Evolutionary conservation across 92 coral and sea anemone species (phyloP), one percentile per base, ranked within the genome.

Genomic region (Porites rus): DNA sequence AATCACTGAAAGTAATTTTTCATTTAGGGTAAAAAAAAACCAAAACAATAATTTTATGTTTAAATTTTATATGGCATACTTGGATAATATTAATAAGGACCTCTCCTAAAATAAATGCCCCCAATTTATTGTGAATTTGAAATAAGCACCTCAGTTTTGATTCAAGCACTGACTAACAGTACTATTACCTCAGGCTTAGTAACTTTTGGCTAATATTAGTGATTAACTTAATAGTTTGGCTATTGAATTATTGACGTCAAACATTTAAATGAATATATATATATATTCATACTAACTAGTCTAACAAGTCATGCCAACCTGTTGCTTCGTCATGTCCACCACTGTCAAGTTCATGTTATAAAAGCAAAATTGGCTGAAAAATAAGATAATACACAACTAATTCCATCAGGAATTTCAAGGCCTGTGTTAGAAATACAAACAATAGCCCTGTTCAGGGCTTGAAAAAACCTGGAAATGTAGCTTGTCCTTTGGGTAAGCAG

Each of bases 331-430:
- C 98, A 97, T 91, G 19, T 86, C 75, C 79, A 65, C 86, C 51
- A 97, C 81, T 61, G 78, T 86, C 13, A 83, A 53, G 76, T 53
- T 91, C 64, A 85, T 82, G 64, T 88, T 89, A 65, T 88, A 97
- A 79, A 88, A 97, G 21, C 95, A 98, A 90, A 96, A 96, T 22
- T 91, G 93, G 60, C 99, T 96, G 87, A 21, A 92, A 65, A 65
- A 38, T 17, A 21, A 61, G 51, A 74, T 2, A 75, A 31, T 21
- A 25, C 16, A n/a, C 6, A 68, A 19, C 8, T 38, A 0, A 18
- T 18, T 7, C 16, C 46, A 38, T 38, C 46, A 60, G 43, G 25
- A 51, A 56, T 54, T 24, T 20, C 11, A 71, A 72, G 51, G 18
- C 46, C 12, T 14, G 0, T 12, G 31, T 31, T 31, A 31, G 38